Evolutionary conservation across 2,797 vertebrate species (phyloP).

Genomic region (Falco concolor): DNA sequence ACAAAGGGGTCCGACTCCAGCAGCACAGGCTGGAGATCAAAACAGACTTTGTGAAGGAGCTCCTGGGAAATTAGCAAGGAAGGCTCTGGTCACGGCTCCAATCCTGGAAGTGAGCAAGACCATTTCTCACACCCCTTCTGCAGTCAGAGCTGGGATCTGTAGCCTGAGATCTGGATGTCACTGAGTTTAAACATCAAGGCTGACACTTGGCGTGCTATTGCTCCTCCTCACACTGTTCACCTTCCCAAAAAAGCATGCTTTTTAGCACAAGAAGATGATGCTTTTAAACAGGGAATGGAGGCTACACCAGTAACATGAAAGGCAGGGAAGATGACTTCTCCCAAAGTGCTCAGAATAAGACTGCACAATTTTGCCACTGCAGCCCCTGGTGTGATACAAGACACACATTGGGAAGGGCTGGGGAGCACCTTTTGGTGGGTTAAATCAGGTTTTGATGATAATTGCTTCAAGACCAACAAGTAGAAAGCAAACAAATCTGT

Average conservation of each 20-base stretch:
- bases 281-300: neutral
- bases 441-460: neutral
- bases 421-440: neutral
- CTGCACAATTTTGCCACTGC: neutral
- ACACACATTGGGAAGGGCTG: fast-evolving
- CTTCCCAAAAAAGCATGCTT: neutral
- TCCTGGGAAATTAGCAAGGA: neutral
- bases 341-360: neutral
- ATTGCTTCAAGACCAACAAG: neutral
- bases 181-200: neutral
- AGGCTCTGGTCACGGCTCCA: neutral
- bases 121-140: neutral
- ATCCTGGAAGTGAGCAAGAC: neutral
- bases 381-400: neutral
- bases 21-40: neutral
- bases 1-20: neutral
- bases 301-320: neutral
- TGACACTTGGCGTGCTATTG: neutral
- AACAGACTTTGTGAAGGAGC: neutral
- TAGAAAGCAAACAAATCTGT: neutral
- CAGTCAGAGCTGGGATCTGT: neutral
- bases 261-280: neutral
- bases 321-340: neutral
- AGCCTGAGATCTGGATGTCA: neutral
- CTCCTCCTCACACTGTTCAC: neutral